phyloP scores from a whole-genome alignment of 2,888 invertebrate genomes.

The Autographa gamma region DNA sequence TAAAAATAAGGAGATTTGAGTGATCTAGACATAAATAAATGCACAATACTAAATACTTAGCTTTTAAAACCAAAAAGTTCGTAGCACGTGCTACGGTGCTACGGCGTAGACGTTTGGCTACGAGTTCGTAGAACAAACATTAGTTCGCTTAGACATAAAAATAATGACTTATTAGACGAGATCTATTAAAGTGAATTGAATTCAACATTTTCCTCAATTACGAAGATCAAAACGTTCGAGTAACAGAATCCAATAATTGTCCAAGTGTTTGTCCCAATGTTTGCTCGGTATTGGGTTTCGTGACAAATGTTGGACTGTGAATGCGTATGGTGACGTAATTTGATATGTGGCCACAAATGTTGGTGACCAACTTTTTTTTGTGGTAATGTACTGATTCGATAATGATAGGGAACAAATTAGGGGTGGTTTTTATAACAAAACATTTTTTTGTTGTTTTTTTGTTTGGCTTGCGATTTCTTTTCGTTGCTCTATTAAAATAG shows the following conservation, averaged over 20 bases:
- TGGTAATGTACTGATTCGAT: slow-evolving; percentile 3
- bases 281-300: slow-evolving; percentile 61
- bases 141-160: too few relatives aligned
- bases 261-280: slow-evolving; percentile 61
- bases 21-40: neutral
- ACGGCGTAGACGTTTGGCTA: neutral
- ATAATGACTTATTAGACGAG: too few relatives aligned
- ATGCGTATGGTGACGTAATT: slow-evolving; percentile 42
- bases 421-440: neutral
- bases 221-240: slow-evolving; percentile 8
- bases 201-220: neutral
- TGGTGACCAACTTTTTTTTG: neutral
- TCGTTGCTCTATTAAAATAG: too few relatives aligned
- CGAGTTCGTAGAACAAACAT: neutral
- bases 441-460: neutral
- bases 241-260: slow-evolving; percentile 40
- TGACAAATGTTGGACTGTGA: slow-evolving; percentile 59
- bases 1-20: neutral
- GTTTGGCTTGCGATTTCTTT: too few relatives aligned
- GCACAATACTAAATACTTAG: too few relatives aligned
- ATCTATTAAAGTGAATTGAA: too few relatives aligned
- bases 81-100: neutral
- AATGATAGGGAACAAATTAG: slow-evolving; percentile 12
- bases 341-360: slow-evolving; percentile 24
- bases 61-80: neutral